Conservation (phyloP, 2,888 invertebrate species). For the Acrobasis repandana region DNA sequence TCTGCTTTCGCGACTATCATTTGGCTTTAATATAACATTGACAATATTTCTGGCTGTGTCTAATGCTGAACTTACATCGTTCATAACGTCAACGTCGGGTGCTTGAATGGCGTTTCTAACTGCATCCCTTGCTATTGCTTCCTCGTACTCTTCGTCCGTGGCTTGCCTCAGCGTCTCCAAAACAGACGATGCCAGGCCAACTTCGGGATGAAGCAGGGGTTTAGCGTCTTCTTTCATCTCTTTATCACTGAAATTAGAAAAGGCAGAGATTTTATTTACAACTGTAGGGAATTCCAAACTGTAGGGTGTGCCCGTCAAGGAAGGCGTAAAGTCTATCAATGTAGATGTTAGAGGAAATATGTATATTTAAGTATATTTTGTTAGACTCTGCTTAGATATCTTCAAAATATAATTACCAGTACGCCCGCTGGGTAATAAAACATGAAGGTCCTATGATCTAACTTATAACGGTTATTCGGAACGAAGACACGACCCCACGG, state of each 20-base stretch:
- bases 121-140: slow-evolving; percentile 68
- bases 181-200: slow-evolving; percentile 69
- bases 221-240: slow-evolving; percentile 54
- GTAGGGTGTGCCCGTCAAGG: too few relatives aligned
- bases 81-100: slow-evolving; percentile 40
- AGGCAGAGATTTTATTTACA: not conserved
- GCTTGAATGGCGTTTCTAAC: slow-evolving; percentile 45
- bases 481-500: too few relatives aligned
- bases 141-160: slow-evolving; percentile 68
- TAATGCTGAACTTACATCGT: slow-evolving; percentile 34
- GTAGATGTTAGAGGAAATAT: too few relatives aligned
- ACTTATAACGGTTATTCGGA: too few relatives aligned
- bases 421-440: too few relatives aligned
- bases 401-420: too few relatives aligned
- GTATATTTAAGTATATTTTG: not conserved
- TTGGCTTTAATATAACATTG: slow-evolving; percentile 56
- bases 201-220: slow-evolving; percentile 70
- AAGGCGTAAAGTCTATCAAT: too few relatives aligned
- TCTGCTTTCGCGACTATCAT: slow-evolving; percentile 34
- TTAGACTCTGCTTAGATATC: not conserved
- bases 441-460: too few relatives aligned
- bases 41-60: slow-evolving; percentile 54
- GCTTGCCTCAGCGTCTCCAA: slow-evolving; percentile 66
- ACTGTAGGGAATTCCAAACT: too few relatives aligned
- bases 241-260: slow-evolving; percentile 39